Evolutionary conservation across 2,797 vertebrate species (phyloP), one percentile per base, ranked within the genome.

Genomic region (Etheostoma perlongum): DNA sequence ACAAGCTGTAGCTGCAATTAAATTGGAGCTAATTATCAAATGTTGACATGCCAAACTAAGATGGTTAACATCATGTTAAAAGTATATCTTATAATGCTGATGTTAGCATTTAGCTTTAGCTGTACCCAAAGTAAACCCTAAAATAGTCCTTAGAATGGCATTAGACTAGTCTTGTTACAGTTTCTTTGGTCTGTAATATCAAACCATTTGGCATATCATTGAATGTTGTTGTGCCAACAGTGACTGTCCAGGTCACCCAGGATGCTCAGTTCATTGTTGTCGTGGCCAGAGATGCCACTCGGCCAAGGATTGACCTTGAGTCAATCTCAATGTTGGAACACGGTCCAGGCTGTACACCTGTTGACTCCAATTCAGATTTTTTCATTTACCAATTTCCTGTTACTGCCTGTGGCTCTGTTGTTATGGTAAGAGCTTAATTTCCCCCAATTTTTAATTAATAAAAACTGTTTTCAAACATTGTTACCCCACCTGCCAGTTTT

Each of bases 211-310:
- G 21, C 8, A 2, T 27, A 33, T 59, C 3, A 18, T 36, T 69
- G 8, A 11, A n/a, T 69, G 21, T 48, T 48, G 76, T 58, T 82
- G 30, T 81, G 53, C 67, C 49, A 19, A 13, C 48, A 95, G 94
- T 94, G 78, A 95, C 93, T n/a, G 82, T 94, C 65, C 92, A 94
- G 75, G 94, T 93, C 79, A 95, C 92, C 80, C 89, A 88, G 64
- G 90, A 92, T 78, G 94, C 62, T n/a, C 90, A 93, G 25, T 93
- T 95, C 64, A 69, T 94, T 47, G 76, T 94, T 70, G 93, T 95
- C 19, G 90, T 91, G 33, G 78, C 87, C 54, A 94, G 40, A 78
- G 88, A 93, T 68, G 72, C 83, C 46, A 95, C 94, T 57, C 6
- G 88, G 25, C 94, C 95, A 36, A 25, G 27, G 21, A 72, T 94